Base-by-base conservation (phyloP, 2,888 invertebrate species). In the Hyles lineata region DNA sequence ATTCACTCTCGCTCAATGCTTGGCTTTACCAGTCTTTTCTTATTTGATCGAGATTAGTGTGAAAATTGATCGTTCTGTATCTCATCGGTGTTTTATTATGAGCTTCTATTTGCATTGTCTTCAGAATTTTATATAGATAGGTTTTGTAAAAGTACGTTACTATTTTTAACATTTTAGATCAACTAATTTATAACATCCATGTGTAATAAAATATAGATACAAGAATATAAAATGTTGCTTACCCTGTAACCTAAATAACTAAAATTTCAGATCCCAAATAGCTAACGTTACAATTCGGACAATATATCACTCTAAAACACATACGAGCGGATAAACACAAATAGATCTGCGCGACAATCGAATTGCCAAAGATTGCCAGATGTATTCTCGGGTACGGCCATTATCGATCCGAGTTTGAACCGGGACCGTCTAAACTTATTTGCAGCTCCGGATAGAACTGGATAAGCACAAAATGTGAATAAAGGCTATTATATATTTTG, bases 361-460 rank as follows among this genome's bases (percentile, higher is more conserved):
- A 74, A 74, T 72, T 8, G 52, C 50, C 63, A 25, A 76, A 67
- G 67, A 67, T 67, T 67, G 67, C 50, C 67, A 63, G 52, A 72
- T 72, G 52, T 72, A 72, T 72, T 72, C 55, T 62, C 32, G 55
- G 71, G 62, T 82, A 79, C 80, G 76, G 78, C 78, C 72, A 72
- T 78, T 85, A 84, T 86, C 80, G 84, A 85, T 83, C 79, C 63
- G 75, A 81, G 78, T 80, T 83, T 79, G 76, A 75, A 72, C 74
- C 73, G 63, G 74, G 75, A 75, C 74, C 74, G 71, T 74, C 71
- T 72, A 71, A 76, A 75, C 72, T 80, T 81, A 81, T 83, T 81
- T 79, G 77, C 76, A 74, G 73, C 73, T 76, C 60, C 60, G 73
- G 70, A 74, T 74, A 75, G 70, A 67, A 75, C 21, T 43, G 21